Conservation (phyloP, 2,797 vertebrate genomes). For the Glossophaga mutica region DNA sequence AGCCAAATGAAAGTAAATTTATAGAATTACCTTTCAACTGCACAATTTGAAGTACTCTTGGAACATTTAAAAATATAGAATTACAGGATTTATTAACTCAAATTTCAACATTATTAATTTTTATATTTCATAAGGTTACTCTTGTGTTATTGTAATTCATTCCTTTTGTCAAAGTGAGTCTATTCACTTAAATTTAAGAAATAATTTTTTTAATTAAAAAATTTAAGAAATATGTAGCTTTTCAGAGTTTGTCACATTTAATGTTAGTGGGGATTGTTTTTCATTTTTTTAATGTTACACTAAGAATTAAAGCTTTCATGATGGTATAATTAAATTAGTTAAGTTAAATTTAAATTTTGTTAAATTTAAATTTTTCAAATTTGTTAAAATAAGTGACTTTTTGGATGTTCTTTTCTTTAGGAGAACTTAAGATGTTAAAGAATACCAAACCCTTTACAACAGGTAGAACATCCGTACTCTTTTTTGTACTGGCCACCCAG, state of each 20-base stretch:
- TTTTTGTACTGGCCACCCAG: neutral
- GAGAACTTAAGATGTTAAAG: neutral
- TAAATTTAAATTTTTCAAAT: neutral
- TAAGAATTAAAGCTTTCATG: neutral
- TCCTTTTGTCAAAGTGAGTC: constrained; percentile 14
- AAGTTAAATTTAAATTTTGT: neutral
- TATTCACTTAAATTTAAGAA: neutral
- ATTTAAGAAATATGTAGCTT: neutral
- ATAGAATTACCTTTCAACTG: neutral
- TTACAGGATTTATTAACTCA: neutral
- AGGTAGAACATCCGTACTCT: neutral
- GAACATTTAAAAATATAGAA: neutral
- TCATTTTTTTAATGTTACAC: constrained; percentile 18
- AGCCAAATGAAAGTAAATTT: neutral
- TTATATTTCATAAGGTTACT: constrained; percentile 19
- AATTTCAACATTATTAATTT: neutral
- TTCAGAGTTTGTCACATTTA: constrained; percentile 18
- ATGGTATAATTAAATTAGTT: neutral
- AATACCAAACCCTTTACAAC: neutral
- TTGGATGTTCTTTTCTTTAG: neutral
- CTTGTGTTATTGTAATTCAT: neutral
- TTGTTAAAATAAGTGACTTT: constrained; percentile 1
- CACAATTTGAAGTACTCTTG: neutral
- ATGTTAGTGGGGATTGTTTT: neutral
- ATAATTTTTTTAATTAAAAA: neutral